Conservation (phyloP, 2,888 invertebrate genomes). For the Galeopsomyia nigrocyanea region DNA sequence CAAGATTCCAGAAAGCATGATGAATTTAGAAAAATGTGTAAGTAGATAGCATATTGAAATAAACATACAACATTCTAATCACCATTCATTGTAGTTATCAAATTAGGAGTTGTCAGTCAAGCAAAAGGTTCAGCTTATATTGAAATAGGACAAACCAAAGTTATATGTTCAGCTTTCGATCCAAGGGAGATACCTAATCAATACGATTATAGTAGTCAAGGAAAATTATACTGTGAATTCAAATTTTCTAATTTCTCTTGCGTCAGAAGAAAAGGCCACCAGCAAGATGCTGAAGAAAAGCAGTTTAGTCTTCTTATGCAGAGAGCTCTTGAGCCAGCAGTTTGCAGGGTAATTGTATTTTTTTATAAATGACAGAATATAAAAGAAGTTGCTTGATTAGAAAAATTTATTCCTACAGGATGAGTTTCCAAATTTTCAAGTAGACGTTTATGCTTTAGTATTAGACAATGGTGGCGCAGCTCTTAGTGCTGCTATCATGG, state of each 20-base stretch:
- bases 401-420: slow-evolving; percentile 70
- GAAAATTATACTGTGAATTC: slow-evolving; percentile 87
- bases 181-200: slow-evolving; percentile 89
- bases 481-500: slow-evolving; percentile 87
- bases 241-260: slow-evolving; percentile 89
- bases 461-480: slow-evolving; percentile 90
- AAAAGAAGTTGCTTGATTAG: no score
- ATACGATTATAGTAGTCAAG: slow-evolving; percentile 83
- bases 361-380: slow-evolving; percentile 5
- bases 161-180: slow-evolving; percentile 90
- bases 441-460: slow-evolving; percentile 87
- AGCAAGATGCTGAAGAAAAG: slow-evolving; percentile 84
- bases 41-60: slow-evolving; percentile 62
- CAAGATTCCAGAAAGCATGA: slow-evolving; percentile 74
- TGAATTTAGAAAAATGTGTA: slow-evolving; percentile 82
- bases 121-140: slow-evolving; percentile 94
- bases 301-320: slow-evolving; percentile 83
- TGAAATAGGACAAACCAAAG: slow-evolving; percentile 89
- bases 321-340: slow-evolving; percentile 86
- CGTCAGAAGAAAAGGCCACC: slow-evolving; percentile 76
- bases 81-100: slow-evolving; percentile 75
- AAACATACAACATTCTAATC: background rate
- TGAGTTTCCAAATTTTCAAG: slow-evolving; percentile 91
- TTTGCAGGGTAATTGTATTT: slow-evolving; percentile 73
- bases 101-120: slow-evolving; percentile 83